Evolutionary conservation across 2,113 vertebrate genomes (phyloP).

Genomic region (Myrmecophaga tridactyla): DNA sequence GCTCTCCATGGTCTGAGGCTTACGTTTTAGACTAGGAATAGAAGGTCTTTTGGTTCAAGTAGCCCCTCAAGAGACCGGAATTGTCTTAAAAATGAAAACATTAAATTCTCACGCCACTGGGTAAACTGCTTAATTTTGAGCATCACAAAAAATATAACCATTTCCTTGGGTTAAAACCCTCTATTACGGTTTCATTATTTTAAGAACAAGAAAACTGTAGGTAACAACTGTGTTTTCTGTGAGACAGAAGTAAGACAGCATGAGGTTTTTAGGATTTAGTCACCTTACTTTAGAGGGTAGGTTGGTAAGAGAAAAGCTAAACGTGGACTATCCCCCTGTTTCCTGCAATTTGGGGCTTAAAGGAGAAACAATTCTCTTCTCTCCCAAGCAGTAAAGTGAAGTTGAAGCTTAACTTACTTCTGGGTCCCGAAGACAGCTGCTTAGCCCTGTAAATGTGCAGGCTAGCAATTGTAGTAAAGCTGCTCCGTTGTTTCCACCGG

Average conservation of each 20-base stretch:
- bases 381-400: not conserved
- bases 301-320: not conserved
- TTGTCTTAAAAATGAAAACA: not conserved
- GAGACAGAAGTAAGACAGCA: not conserved
- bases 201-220: not conserved
- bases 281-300: not conserved
- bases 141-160: not conserved
- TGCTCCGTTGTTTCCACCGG: not conserved
- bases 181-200: not conserved
- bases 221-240: not conserved
- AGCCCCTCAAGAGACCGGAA: not conserved
- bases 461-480: not conserved
- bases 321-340: not conserved
- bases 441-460: not conserved
- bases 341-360: not conserved
- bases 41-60: not conserved
- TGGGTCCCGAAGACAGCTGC: not conserved
- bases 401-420: not conserved
- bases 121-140: not conserved
- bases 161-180: slow-evolving; percentile 7
- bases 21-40: not conserved
- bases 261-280: not conserved
- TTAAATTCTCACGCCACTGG: not conserved
- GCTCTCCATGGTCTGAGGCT: not conserved
- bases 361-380: not conserved